Percentiles rank a stretch among this genome's conserved stretches.
These are phyloP conservation scores for Tanytarsus gracilentus DNA, from an alignment of 2,888 invertebrate genomes.

Conservation along the genomic window DNA sequence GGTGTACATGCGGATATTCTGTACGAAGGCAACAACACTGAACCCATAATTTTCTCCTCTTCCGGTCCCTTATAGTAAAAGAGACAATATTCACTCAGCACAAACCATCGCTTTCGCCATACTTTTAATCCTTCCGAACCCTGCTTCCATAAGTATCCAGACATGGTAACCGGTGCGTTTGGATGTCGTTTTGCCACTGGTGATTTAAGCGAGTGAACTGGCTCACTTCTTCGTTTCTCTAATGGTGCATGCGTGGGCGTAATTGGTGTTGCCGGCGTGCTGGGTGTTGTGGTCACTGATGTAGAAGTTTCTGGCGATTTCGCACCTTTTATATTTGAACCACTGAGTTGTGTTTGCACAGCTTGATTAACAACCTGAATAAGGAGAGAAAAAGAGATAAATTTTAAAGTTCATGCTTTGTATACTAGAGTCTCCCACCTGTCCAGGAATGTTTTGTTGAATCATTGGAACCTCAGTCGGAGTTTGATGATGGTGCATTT, in stretches of 20 bases:
- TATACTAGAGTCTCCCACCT: too few species aligned
- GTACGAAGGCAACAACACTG: constrained; percentile 84
- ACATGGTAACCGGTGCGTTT: constrained; percentile 75
- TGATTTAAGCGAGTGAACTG: constrained; percentile 54
- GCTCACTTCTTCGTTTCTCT: constrained; percentile 43
- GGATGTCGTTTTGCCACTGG: constrained; percentile 75
- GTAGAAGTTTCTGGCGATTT: constrained; percentile 25
- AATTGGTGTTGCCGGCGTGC: constrained; percentile 22
- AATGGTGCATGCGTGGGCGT: constrained; percentile 33
- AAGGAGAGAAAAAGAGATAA: neutral
- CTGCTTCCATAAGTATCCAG: constrained; percentile 87
- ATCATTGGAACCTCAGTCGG: constrained; percentile 42
- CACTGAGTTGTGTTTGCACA: constrained; percentile 42
- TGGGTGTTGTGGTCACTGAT: constrained; percentile 26
- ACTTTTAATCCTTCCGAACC: constrained; percentile 87
- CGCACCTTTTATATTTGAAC: constrained; percentile 30
- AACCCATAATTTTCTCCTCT: constrained; percentile 80
- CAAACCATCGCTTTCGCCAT: constrained; percentile 93
- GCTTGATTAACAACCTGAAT: constrained; percentile 40
- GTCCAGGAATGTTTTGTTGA: constrained; percentile 43
- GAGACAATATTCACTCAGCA: constrained; percentile 83
- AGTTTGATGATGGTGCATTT: constrained; percentile 34
- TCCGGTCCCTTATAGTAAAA: constrained; percentile 91
- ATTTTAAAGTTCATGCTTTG: neutral
- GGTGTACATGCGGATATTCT: constrained; percentile 73